Evolutionary conservation across 2,888 invertebrate genomes (phyloP).

Genomic region (Boloria euphrosyne): DNA sequence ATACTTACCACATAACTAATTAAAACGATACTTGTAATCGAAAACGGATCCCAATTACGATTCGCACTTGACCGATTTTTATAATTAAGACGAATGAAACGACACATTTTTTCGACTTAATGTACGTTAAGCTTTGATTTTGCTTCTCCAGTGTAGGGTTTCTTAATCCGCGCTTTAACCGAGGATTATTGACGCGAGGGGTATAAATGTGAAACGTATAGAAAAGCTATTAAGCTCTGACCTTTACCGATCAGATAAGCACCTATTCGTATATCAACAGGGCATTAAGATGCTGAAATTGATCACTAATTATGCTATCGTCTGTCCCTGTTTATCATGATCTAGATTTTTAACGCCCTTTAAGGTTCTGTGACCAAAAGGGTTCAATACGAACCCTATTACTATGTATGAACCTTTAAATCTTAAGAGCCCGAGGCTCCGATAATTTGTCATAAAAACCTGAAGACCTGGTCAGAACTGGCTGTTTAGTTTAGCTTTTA

Average conservation of each 20-base stretch:
- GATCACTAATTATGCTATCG: neutral
- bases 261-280: neutral
- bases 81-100: neutral
- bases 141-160: conserved; percentile 5
- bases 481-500: too few relatives aligned
- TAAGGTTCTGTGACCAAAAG: too few relatives aligned
- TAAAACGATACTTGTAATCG: too few relatives aligned
- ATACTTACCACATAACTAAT: too few relatives aligned
- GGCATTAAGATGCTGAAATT: neutral
- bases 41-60: too few relatives aligned
- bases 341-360: neutral
- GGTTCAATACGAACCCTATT: too few relatives aligned
- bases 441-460: too few relatives aligned
- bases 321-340: neutral
- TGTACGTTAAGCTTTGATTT: conserved; percentile 7
- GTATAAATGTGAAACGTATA: neutral
- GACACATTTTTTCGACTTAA: conserved; percentile 4
- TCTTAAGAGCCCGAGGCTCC: too few relatives aligned
- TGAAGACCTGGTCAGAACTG: too few relatives aligned
- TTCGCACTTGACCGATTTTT: neutral
- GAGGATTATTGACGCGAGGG: conserved; percentile 11
- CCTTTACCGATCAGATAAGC: conserved; percentile 4
- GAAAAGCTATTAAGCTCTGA: neutral
- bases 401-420: too few relatives aligned
- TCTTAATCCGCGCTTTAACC: conserved; percentile 22